Evolutionary conservation across 2,888 invertebrate species (phyloP).

Genomic region (Lagria hirta): DNA sequence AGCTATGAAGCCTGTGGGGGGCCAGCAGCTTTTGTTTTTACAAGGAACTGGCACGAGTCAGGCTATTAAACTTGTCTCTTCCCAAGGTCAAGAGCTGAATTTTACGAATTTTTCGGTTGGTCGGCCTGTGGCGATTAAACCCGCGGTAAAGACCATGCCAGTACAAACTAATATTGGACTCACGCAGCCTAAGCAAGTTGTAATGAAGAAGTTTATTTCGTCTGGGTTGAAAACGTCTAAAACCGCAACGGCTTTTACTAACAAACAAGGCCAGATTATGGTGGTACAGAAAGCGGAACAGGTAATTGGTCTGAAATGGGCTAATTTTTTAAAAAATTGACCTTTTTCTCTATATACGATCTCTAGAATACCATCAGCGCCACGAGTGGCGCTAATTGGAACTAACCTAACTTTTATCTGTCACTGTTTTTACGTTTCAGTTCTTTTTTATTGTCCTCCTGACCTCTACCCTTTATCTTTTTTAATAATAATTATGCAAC

Average conservation of each 20-base stretch:
- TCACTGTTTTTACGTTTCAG: too few relatives aligned
- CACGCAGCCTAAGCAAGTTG: slow-evolving; percentile 46
- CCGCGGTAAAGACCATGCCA: slow-evolving; percentile 43
- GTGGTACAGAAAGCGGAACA: slow-evolving; percentile 42
- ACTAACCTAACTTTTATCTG: too few relatives aligned
- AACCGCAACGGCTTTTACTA: slow-evolving; percentile 33
- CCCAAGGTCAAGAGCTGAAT: slow-evolving; percentile 50
- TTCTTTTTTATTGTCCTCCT: too few relatives aligned
- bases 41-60: slow-evolving; percentile 51
- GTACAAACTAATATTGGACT: slow-evolving; percentile 35
- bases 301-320: too few relatives aligned
- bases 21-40: slow-evolving; percentile 56
- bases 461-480: too few relatives aligned
- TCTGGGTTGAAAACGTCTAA: slow-evolving; percentile 38
- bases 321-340: too few relatives aligned
- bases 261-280: slow-evolving; percentile 42
- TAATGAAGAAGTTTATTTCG: slow-evolving; percentile 50
- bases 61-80: slow-evolving; percentile 50
- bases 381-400: too few relatives aligned
- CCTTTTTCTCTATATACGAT: too few relatives aligned
- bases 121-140: slow-evolving; percentile 48
- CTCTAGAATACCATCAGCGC: too few relatives aligned
- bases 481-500: too few relatives aligned
- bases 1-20: slow-evolving; percentile 46
- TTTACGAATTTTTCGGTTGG: slow-evolving; percentile 47